Evolutionary conservation across 1,140 invertebrate species (phyloP).

Genomic region (Solenopsis invicta): DNA sequence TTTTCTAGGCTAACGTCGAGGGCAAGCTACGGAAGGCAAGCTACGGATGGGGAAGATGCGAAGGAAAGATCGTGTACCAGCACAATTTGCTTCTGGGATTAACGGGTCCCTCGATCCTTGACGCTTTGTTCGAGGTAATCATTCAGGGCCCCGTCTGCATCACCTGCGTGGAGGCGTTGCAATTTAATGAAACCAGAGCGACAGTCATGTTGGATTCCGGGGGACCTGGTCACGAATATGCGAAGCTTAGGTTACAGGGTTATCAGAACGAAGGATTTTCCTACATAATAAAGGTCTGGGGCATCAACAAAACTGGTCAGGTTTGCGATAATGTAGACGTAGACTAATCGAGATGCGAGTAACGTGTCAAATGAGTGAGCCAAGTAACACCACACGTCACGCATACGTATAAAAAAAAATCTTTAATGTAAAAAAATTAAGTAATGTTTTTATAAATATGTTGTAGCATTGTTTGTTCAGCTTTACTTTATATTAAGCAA

Average conservation of each 20-base stretch:
- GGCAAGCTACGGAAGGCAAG: not conserved
- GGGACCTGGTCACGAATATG: constrained; percentile 58
- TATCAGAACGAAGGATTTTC: constrained; percentile 66
- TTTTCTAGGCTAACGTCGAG: not conserved
- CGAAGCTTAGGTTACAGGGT: constrained; percentile 61
- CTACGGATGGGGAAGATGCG: constrained; percentile 51
- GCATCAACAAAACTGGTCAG: constrained; percentile 36
- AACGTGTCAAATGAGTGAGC: not conserved
- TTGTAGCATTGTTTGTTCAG: not conserved
- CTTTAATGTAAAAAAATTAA: constrained; percentile 41
- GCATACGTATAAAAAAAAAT: constrained; percentile 3
- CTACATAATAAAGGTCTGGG: constrained; percentile 74
- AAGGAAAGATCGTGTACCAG: constrained; percentile 72
- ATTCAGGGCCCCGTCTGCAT: constrained; percentile 68
- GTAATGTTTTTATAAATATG: constrained; percentile 32
- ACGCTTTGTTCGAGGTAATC: constrained; percentile 60
- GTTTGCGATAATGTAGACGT: constrained; percentile 17
- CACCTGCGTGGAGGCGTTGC: constrained; percentile 68
- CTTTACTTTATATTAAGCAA: constrained; percentile 1
- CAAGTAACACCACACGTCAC: not conserved
- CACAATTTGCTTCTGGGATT: constrained; percentile 74
- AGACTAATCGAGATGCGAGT: not conserved
- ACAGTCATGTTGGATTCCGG: constrained; percentile 38
- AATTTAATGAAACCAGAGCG: constrained; percentile 58
- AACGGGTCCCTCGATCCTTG: constrained; percentile 47